Evolutionary conservation across 53 echinoderm and acorn worm genomes (phyloP).

Genomic region (Luidia sarsii): DNA sequence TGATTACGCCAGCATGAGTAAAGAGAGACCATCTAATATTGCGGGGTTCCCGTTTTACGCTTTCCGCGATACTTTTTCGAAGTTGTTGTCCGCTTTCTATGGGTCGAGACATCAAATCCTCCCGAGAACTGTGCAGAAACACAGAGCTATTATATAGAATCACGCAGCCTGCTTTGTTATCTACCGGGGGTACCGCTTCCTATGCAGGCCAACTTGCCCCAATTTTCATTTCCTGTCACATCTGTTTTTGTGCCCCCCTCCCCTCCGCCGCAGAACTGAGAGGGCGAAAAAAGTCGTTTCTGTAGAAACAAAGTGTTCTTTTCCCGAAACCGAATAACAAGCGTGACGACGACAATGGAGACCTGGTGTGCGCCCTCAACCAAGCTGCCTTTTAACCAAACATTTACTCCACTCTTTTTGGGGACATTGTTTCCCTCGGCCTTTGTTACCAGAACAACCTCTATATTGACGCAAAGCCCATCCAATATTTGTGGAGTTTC

Average conservation of each 20-base stretch:
- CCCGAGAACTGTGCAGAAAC: too few relatives aligned
- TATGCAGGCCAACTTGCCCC: too few relatives aligned
- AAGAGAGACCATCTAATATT: too few relatives aligned
- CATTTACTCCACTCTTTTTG: slow-evolving; percentile 6
- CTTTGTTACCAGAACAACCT: neutral
- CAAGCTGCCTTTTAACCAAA: slow-evolving; percentile 5
- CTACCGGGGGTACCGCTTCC: too few relatives aligned
- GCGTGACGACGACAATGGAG: slow-evolving; percentile 37
- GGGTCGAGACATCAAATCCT: too few relatives aligned
- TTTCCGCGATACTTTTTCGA: too few relatives aligned
- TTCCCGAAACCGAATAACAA: neutral
- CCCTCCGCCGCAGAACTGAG: neutral
- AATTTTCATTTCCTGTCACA: slow-evolving; percentile 5
- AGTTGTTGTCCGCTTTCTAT: too few relatives aligned
- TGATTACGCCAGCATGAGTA: too few relatives aligned
- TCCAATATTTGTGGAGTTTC: slow-evolving; percentile 55
- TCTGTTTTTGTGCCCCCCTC: too few relatives aligned
- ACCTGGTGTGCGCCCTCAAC: neutral
- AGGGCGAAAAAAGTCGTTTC: neutral
- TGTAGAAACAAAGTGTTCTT: neutral
- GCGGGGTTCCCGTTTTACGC: too few relatives aligned
- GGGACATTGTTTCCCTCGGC: slow-evolving; percentile 5
- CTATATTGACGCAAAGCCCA: slow-evolving; percentile 22
- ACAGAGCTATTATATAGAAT: too few relatives aligned
- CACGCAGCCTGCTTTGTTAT: too few relatives aligned